Base-by-base conservation (phyloP, 2,797 vertebrate species). In the Trachops cirrhosus region DNA sequence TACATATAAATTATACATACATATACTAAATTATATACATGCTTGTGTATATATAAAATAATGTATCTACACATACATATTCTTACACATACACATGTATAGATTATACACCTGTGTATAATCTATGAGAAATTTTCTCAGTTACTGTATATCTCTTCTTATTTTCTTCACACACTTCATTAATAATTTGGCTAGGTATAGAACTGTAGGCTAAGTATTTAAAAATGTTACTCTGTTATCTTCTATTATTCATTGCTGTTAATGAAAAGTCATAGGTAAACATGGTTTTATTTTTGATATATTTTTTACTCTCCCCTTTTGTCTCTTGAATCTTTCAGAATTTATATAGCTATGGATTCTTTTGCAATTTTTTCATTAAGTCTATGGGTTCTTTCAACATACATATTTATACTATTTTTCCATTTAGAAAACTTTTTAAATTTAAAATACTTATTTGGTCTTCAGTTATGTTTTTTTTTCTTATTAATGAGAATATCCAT, bases 391-490 rank as follows among this genome's bases (percentile, higher is more conserved):
- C 10, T 75, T 89, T 88, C 24, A 85, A 48, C 2, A 39, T 68
- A 78, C n/a, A 32, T 39, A 77, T 57, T 48, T 79, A 67, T 34
- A 29, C 6, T 64, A 2, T 52, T 86, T 54, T 73, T 89, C 9
- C 71, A 18, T 93, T 93, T 79, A 68, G 16, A 70, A 89, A 95
- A 86, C 18, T 68, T 85, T 1, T 74, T 94, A 86, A 84, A 50
- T 79, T 89, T 22, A 50, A 15, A 64, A 54, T 32, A 39, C 6
- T 32, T 67, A 67, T 67, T 83, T 95, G n/a, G 22, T 59, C 19
- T 85, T 80, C 3, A 73, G 8, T 12, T 18, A 62, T 62, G 6
- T 59, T 64, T 83, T 64, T 62, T 29, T 32, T 44, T 94, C 75
- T 71, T 82, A 86, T 54, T 74, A 86, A 86, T 37, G 16, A 90